A percentile compares a stretch with the other conserved stretches of the same genome.
Evolutionary conservation across 2,797 vertebrate genomes (phyloP).

Genomic region (Trichosurus vulpecula): DNA sequence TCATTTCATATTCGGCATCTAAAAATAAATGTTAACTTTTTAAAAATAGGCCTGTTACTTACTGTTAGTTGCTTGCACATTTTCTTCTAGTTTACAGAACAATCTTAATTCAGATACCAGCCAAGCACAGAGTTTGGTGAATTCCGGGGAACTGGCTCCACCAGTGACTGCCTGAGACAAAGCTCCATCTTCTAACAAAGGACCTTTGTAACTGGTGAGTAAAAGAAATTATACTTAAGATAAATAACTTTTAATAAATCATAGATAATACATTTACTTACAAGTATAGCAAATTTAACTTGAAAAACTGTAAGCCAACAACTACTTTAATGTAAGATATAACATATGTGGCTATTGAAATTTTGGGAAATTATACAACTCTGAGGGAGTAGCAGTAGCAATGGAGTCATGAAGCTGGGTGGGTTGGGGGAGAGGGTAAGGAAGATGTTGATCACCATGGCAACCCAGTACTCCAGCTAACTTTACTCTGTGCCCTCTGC

Average conservation of each 20-base stretch:
- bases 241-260: not conserved
- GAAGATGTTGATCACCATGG: not conserved
- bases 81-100: constrained; percentile 95
- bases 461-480: not conserved
- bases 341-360: constrained; percentile 21
- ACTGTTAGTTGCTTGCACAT: constrained; percentile 98
- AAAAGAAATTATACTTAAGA: constrained; percentile 71
- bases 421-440: not conserved
- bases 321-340: constrained; percentile 30
- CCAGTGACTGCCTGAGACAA: constrained; percentile 88
- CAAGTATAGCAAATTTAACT: constrained; percentile 45
- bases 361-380: constrained; percentile 32
- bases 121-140: constrained; percentile 98
- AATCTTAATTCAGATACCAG: constrained; percentile 92
- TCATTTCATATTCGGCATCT: constrained; percentile 30
- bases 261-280: not conserved
- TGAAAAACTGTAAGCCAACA: not conserved
- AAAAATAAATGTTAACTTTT: constrained; percentile 32
- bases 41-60: constrained; percentile 79
- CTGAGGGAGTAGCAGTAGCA: not conserved
- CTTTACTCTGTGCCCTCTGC: not conserved
- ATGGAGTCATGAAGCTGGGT: not conserved
- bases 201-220: constrained; percentile 94
- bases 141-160: constrained; percentile 95
- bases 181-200: constrained; percentile 93